Conservation (phyloP, 1,140 invertebrate species). For the Doryteuthis pealeii region DNA sequence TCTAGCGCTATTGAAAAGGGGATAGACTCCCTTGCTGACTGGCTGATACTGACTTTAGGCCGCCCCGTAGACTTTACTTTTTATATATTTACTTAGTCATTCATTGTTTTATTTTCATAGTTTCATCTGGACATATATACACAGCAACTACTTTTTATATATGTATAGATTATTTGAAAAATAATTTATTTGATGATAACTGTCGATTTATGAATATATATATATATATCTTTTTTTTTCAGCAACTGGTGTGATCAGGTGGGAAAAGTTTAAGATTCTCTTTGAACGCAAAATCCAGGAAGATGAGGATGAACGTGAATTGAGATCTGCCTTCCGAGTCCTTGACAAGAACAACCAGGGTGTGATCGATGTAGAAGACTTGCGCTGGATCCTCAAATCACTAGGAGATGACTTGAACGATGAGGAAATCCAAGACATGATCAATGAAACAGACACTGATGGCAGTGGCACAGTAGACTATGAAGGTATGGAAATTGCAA, state of each 20-base stretch:
- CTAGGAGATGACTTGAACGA: conserved; percentile 60
- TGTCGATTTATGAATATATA: too few relatives aligned
- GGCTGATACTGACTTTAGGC: too few relatives aligned
- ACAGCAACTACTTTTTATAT: too few relatives aligned
- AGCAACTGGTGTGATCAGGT: conserved; percentile 51
- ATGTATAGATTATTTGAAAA: too few relatives aligned
- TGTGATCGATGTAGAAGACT: conserved; percentile 56
- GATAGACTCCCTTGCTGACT: too few relatives aligned
- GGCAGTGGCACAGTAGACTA: conserved; percentile 62
- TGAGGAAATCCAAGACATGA: conserved; percentile 62
- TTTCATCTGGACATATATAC: too few relatives aligned
- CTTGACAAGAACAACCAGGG: conserved; percentile 60
- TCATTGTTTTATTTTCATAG: too few relatives aligned
- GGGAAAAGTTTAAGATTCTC: conserved; percentile 55
- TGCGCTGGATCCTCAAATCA: conserved; percentile 57
- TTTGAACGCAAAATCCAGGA: conserved; percentile 56
- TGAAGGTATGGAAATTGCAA: conserved; percentile 50
- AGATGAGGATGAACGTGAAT: conserved; percentile 60
- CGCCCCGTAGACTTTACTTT: too few relatives aligned
- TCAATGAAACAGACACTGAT: conserved; percentile 60
- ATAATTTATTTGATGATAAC: background rate
- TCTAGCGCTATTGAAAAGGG: too few relatives aligned
- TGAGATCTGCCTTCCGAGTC: conserved; percentile 60
- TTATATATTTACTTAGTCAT: too few relatives aligned
- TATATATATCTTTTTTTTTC: conserved; percentile 19